Base-by-base conservation (phyloP, 2,113 vertebrate genomes). In the Gambusia holbrooki region DNA sequence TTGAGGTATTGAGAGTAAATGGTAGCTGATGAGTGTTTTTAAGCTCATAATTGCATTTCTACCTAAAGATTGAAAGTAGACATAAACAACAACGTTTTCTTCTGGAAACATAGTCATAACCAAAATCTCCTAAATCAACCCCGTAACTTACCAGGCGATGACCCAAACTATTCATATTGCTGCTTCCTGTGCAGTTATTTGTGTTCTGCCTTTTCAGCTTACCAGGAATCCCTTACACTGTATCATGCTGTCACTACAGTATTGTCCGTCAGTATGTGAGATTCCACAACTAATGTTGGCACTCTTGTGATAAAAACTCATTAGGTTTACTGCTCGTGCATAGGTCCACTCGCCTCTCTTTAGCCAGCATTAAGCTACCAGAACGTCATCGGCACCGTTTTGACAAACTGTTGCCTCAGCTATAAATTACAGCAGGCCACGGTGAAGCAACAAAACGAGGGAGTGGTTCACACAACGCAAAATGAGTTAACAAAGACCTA, bases 251-350 rank as follows among this genome's bases (percentile, higher is more conserved):
- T 84, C 37, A 69, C 61, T 61, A 84, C 68, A 45, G 81, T 54
- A 67, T 40, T 76, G 72, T 84, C 48, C 11, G 42, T 62, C 67
- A 66, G 1, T 81, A n/a, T 1, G 73, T 60, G 74, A 89, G 40
- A 91, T 92, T 91, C 92, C 83, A 69, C 82, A 81, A 27, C 81
- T 79, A 80, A 63, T 77, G 79, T 91, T 91, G 33, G 32, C 92
- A 89, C 71, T 32, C n/a, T 35, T 54, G 8, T 35, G 83, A 67
- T 71, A 73, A 89, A 91, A 91, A 45, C 89, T 60, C 69, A 84
- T 73, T 72, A 32, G 5, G 51, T 19, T 51, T 51, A 22, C 14
- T 7, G 14, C 17, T 40, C 33, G 37, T 58, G 60, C 63, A 13
- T 14, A 19, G 32, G 14, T 51, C 11, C 4, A 13, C 8, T 19